Base-by-base conservation (phyloP, 2,888 invertebrate genomes). In the Xestobium rufovillosum region DNA sequence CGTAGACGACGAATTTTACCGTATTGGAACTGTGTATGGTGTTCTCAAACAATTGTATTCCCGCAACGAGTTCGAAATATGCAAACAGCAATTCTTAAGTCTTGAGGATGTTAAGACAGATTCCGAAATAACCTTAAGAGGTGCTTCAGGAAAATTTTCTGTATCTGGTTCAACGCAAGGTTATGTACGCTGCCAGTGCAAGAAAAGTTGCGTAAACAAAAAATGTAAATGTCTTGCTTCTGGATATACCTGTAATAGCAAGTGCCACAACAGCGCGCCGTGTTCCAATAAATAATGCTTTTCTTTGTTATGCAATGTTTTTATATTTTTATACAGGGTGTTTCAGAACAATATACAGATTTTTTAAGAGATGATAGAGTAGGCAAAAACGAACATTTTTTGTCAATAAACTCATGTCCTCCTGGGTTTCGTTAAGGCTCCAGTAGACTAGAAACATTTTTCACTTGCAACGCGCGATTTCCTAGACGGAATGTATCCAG, bases 151-250 rank as follows among this genome's bases (percentile, higher is more conserved):
- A 31, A 31, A 31, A 15, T 10, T 31, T 31, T 31, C 31, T 11
- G 31, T 31, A 31, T 13, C 8, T 14, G 31, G 31, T 31, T 31
- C 31, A 14, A 31, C 14, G n/a, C n/a, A n/a, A n/a, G 11, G 31
- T 31, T 31, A 31, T 31, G 31, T 31, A 14, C 31, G 14, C 11
- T 14, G 31, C 14, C 31, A 31, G 28, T 28, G 28, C 28, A 28
- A 28, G 12, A 28, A 10, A 12, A 28, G 28, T 28, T 28, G 28
- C 28, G 10, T 10, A 28, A 10, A 10, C 12, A 28, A 28, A 28
- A 28, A 28, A 12, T 28, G 28, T 12, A 28, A 28, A 28, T 28
- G 28, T 28, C 28, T 28, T 28, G 28, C 28, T 8, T 28, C 28
- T 10, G 10, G 6, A 28, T 28, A 28, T 28, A 28, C 28, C 8